Evolutionary conservation across 2,888 invertebrate genomes (phyloP), one percentile per base, ranked within the genome.

Genomic region (Lasioglossum zephyrum): DNA sequence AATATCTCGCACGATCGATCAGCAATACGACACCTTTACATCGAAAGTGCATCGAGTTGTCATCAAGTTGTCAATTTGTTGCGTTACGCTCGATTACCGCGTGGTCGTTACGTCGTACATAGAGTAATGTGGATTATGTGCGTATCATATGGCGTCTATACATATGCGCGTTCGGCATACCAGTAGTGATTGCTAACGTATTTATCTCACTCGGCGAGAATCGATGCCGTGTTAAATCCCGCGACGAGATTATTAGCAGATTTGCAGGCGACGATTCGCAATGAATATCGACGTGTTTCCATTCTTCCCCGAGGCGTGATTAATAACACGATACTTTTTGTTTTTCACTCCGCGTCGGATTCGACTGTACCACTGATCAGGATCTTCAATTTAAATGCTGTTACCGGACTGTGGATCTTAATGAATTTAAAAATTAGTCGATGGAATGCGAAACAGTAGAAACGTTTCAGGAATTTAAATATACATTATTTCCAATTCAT

Each of bases 31-130:
- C 77, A 77, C 87, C 80, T 85, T 81, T 86, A 75, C 82, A 69
- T 86, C 66, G 86, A 81, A 86, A 88, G 82, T 86, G 87, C 85
- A 86, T 87, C 74, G 75, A 81, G 87, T 86, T 82, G 47, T 81
- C 76, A 84, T 88, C 84, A 77, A 83, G 73, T 82, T 81, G 86
- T 88, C 84, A 73, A 79, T 53, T 79, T 69, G 85, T 78, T 86
- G 79, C 82, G 79, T 91, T 88, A 84, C 82, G 87, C 57, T 90
- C 87, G 73, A 91, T 90, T 85, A 85, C 79, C 80, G 77, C 81
- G 70, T 75, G 53, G 77, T 73, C 47, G 77, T 74, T 57, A 70
- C 57, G 49, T 39, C 66, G 73, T 53, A 53, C 36, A 79, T 74
- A 86, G 63, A 85, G 73, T 74, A 88, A 81, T 77, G 76, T 82